Evolutionary conservation across 2,797 vertebrate species (phyloP), one percentile per base, ranked within the genome.

Genomic region (Etheostoma perlongum): DNA sequence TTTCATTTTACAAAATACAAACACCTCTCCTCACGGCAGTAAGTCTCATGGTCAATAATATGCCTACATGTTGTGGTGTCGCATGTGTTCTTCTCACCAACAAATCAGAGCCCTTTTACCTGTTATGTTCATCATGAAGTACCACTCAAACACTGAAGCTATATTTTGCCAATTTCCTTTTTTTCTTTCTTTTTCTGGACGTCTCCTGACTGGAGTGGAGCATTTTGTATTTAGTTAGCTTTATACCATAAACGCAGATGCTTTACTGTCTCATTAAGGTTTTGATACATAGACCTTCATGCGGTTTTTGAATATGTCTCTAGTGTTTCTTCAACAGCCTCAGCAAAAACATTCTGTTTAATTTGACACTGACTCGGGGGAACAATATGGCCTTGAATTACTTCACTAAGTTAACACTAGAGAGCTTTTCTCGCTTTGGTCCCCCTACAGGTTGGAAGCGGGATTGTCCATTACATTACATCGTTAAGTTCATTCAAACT

Each of bases 301-400:
- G 19, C 30, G 21, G 1, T 46, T 8, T 40, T 0, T 60, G 7
- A 64, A 65, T 52, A 4, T 55, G 42, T 47, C 67, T 71, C 36
- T 18, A 49, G 14, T 54, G 52, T 44, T 6, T 72, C 13, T 71
- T 55, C 27, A 74, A 21, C 27, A 13, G 9, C 40, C 27, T 10
- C 15, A 53, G 33, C 36, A 47, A 21, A 40, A 48, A 53, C 1
- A 5, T 25, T 66, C 61, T 14, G 44, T 61, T 66, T 21, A 51
- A 23, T 18, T 12, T 52, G 12, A 66, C 4, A 16, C 23, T 13
- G 10, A 11, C 25, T 67, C 40, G 19, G 2, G 55, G 62, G 33
- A 72, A 59, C 46, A 72, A 49, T 61, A 19, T 14, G 5, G n/a
- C 64, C n/a, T 57, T 51, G 8, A 69, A 68, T 40, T 19, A n/a